phyloP scores from a whole-genome alignment of 2,113 vertebrate species.

The Eira barbara region DNA sequence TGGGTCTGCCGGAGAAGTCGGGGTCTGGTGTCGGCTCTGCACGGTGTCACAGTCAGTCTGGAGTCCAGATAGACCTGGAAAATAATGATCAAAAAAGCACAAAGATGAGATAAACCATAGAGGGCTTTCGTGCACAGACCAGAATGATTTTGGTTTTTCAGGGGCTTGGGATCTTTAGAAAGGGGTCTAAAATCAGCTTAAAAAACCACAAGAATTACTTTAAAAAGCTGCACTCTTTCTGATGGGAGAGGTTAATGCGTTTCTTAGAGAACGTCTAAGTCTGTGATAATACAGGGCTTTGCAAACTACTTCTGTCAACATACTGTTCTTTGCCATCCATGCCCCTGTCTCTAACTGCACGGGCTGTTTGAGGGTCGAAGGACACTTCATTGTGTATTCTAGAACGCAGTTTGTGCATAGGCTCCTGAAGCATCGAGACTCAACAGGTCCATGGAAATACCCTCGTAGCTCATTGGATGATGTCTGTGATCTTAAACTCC shows the following conservation, averaged over 20 bases:
- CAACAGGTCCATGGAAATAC: neutral
- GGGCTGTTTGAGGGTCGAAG: neutral
- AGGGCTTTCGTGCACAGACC: neutral
- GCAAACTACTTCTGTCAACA: neutral
- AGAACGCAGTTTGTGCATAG: neutral
- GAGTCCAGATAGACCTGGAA: neutral
- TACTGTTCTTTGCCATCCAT: neutral
- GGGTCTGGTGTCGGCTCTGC: neutral
- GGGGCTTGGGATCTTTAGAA: neutral
- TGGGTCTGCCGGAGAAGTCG: neutral
- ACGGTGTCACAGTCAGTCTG: neutral
- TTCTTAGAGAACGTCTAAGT: neutral
- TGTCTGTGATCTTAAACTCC: neutral
- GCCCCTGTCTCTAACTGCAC: neutral
- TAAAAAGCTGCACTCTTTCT: neutral
- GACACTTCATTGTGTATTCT: neutral
- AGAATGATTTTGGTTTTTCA: neutral
- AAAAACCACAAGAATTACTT: neutral
- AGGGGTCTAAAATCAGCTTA: neutral
- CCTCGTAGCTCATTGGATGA: neutral
- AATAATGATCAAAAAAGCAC: neutral
- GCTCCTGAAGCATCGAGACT: neutral
- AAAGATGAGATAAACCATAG: neutral
- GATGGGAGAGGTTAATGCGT: neutral
- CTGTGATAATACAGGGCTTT: neutral